Evolutionary conservation across 2,797 vertebrate genomes (phyloP), one percentile per base, ranked within the genome.

Genomic region (Iguana delicatissima): DNA sequence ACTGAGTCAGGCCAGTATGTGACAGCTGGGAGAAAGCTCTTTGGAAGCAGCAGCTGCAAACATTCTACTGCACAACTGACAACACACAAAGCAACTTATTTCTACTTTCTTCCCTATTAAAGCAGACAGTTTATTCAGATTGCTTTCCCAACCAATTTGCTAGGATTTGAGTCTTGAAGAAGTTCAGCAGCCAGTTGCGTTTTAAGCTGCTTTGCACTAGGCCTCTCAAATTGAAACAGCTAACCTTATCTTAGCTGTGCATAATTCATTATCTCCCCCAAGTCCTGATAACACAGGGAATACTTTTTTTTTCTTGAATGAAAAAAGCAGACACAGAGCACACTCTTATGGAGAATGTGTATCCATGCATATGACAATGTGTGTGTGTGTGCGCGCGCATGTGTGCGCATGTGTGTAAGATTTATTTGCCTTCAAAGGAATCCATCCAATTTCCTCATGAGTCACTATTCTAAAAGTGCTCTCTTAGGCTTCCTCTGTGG

Each of bases 21-120:
- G 97, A 97, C 97, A 98, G 97, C 97, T 98, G 97, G 96, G 96
- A 95, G 93, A 95, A 95, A 97, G 96, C 97, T 97, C 88, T 92
- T 69, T 69, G 67, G 86, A 85, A 92, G 91, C 95, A 96, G 97
- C 98, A 97, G 97, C 97, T 98, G 98, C 97, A 96, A 69, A 82
- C 91, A 92, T 93, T 79, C 93, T 90, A 94, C 95, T 94, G 92
- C 94, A 96, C 95, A 57, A 90, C 89, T 96, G 92, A 94, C 92
- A 95, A 94, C 92, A 95, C 91, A 95, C 91, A 89, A 92, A 96
- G 95, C 91, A 93, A 93, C 92, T 89, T 88, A 38, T 91, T 96
- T 96, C 96, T 95, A 92, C 96, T 96, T 91, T 97, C 94, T 91
- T 95, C 95, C 94, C 89, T 90, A 86, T 91, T 89, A 90, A 92